Evolutionary conservation across 2,888 invertebrate species (phyloP), one percentile per base, ranked within the genome.

Genomic region (Myopa tessellatipennis): DNA sequence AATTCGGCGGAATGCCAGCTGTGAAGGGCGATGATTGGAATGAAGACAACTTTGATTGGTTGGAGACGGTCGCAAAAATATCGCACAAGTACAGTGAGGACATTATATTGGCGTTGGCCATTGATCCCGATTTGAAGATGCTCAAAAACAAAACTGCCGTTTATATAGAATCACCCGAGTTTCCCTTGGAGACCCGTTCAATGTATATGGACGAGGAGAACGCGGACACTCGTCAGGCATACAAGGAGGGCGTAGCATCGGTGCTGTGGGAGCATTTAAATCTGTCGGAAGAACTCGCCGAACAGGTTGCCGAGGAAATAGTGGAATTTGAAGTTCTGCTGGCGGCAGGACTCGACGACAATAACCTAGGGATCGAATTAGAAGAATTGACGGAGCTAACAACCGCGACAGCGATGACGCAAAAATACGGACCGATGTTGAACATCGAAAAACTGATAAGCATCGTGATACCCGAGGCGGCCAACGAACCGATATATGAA

Each of bases 271-370:
- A 0, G n/a, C 82, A 79, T n/a, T 60, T 87, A 60, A 81, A 79
- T 2, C 72, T 88, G 0, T 58, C 80, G 0, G 45, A 77, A 34
- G 34, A 73, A 0, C 65, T 82, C 52, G 84, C 87, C 0, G 50
- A 75, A 0, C 1, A 61, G n/a, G 82, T 84, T 0, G 85, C 88
- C 4, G 60, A 40, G 0, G 84, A 88, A 36, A 74, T 89, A 5
- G 26, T 88, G 5, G 76, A 84, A n/a, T 86, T 89, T 18, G 89
- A 88, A 79, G 80, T 83, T 4, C 72, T 81, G 7, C 82, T 88
- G 50, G 89, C 88, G 0, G 63, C 76, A 0, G 88, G 87, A 0
- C 77, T 88, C 40, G 16, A 77, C 0, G 81, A 84, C 52, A 81
- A 83, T 1, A 77, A 52, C 1, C 73, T 83, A 3, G 84, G 82